A percentile compares a stretch with the other conserved stretches of the same genome.
phyloP scores from a whole-genome alignment of 2,888 invertebrate genomes.

The Xestobium rufovillosum region DNA sequence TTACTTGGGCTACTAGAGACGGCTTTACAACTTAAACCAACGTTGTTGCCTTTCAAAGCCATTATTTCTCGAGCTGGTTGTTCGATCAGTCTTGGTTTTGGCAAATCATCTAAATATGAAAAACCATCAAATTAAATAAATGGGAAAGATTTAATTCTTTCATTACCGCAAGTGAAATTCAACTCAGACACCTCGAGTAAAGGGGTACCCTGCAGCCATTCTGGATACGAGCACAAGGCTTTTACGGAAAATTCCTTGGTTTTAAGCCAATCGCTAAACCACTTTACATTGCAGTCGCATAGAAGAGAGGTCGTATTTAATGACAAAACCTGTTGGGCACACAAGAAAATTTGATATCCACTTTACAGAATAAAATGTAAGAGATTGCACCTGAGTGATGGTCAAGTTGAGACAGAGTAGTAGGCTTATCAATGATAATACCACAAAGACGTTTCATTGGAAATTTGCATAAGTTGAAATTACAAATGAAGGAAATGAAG shows the following conservation, averaged over 20 bases:
- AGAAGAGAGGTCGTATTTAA: slow-evolving; percentile 69
- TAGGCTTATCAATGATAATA: too few relatives aligned
- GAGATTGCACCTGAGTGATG: too few relatives aligned
- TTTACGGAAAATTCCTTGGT: slow-evolving; percentile 51
- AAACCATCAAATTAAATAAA: slow-evolving; percentile 9
- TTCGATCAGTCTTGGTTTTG: slow-evolving; percentile 76
- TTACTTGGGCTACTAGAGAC: slow-evolving; percentile 68
- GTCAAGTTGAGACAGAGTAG: too few relatives aligned
- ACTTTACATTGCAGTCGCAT: slow-evolving; percentile 83
- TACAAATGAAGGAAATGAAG: too few relatives aligned
- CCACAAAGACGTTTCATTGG: too few relatives aligned
- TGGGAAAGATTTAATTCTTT: slow-evolving; percentile 4
- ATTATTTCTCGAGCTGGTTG: slow-evolving; percentile 75
- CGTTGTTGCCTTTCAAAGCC: slow-evolving; percentile 81
- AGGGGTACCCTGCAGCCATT: slow-evolving; percentile 61
- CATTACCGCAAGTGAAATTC: slow-evolving; percentile 58
- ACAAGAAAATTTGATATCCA: slow-evolving; percentile 19
- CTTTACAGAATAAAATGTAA: too few relatives aligned
- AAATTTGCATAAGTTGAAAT: too few relatives aligned
- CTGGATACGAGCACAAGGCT: slow-evolving; percentile 74
- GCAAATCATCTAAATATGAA: slow-evolving; percentile 57
- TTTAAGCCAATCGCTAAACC: slow-evolving; percentile 79
- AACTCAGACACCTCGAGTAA: slow-evolving; percentile 59
- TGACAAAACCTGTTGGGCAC: slow-evolving; percentile 44
- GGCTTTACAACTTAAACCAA: slow-evolving; percentile 74